Conservation (phyloP, 2,113 vertebrate species). For the Mungos mungo region DNA sequence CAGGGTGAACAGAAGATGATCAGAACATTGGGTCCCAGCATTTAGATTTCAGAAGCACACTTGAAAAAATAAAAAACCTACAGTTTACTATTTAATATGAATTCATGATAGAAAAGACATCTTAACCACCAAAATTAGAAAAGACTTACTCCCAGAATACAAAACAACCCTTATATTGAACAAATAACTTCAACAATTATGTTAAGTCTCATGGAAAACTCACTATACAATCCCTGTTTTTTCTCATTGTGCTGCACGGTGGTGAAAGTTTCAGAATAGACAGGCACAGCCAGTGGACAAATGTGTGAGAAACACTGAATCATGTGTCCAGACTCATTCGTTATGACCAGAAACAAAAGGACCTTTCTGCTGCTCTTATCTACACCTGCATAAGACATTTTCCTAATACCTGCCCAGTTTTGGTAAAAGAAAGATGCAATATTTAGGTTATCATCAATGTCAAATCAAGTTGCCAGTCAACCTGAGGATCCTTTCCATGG, state of each 20-base stretch:
- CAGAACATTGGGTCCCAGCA: not conserved
- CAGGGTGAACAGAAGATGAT: not conserved
- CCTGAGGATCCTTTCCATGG: not conserved
- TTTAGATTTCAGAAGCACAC: not conserved
- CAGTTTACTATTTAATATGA: not conserved
- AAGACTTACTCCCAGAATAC: not conserved
- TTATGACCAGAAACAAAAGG: not conserved
- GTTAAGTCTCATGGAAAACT: not conserved
- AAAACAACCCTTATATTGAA: not conserved
- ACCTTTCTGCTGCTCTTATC: not conserved
- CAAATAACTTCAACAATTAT: not conserved
- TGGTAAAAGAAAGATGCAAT: not conserved
- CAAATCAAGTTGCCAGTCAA: not conserved
- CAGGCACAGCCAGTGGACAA: not conserved
- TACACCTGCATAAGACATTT: not conserved
- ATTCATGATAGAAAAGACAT: not conserved
- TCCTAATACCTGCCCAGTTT: not conserved
- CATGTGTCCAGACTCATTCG: not conserved
- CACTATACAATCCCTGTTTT: not conserved
- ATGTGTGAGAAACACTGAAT: not conserved
- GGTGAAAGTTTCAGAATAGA: not conserved
- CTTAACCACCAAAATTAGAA: not conserved
- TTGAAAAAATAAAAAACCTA: not conserved
- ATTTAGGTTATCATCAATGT: not conserved
- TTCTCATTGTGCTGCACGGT: not conserved